Base-by-base conservation (phyloP, 2,888 invertebrate species). In the Luffia ferchaultella region DNA sequence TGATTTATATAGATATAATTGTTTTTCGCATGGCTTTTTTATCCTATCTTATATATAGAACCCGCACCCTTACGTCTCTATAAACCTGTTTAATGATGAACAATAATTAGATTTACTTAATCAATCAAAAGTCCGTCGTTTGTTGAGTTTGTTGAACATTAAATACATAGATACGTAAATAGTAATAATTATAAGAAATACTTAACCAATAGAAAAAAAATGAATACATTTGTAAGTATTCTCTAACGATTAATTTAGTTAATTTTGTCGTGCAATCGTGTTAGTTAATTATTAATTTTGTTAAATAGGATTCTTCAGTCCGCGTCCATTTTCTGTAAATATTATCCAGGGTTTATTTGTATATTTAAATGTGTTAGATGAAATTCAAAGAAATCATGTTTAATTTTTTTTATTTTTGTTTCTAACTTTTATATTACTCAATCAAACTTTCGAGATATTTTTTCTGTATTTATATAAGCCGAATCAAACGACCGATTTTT, bases 141-240 rank as follows among this genome's bases (percentile, higher is more conserved):
- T n/a, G 57, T 67, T 75, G 67, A 72, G 74, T 76, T 69, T 68
- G 64, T 76, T 68, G 67, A 70, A 73, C 66, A 71, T 62, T 61
- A 67, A 65, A 74, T 74, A 77, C 73, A 66, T 67, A 70, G 67
- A 79, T 80, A 83, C 82, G 82, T 82, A 82, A 82, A 76, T 80
- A 78, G 77, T 68, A 65, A 60, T 78, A 79, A 75, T 63, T 68
- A 56, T 80, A 80, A 80, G 73, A 54, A 42, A 60, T 63, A 66
- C 70, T 68, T 79, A 79, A 79, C 73, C 76, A 61, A 73, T 78
- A 78, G 73, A 42, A 18, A 41, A 46, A 70, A 61, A 56, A 73
- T 69, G 73, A 78, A 71, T 70, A 16, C n/a, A 68, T 67, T 79
- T 79, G 77, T 70, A 42, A n/a, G 16, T 42, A n/a, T 16, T 16